Percentiles rank a stretch among this genome's conserved stretches.
These are phyloP conservation scores for Lepidocolaptes lacrymiger DNA, from an alignment of 2,797 vertebrate genomes.

Conservation along the genomic window DNA sequence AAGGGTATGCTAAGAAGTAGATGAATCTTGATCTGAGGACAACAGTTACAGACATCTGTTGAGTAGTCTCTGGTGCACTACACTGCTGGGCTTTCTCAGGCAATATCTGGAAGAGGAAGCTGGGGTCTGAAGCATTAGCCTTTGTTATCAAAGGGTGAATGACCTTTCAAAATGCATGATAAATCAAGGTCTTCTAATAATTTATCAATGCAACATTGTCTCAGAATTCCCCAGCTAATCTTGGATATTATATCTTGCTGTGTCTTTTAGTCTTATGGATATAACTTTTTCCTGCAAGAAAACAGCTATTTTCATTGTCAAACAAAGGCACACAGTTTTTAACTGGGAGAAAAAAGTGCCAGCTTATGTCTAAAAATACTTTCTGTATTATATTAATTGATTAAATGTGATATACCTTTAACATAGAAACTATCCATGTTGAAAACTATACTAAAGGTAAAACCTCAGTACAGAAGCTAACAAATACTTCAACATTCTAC, in stretches of 20 bases:
- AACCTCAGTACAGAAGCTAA: background rate
- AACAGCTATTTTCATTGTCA: background rate
- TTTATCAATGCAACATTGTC: background rate
- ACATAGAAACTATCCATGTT: background rate
- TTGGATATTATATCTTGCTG: background rate
- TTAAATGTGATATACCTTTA: background rate
- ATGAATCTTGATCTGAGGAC: background rate
- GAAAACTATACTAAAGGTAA: background rate
- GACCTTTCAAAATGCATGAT: slow-evolving; percentile 15
- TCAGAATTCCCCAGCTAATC: background rate
- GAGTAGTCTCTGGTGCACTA: background rate
- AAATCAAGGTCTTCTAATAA: background rate
- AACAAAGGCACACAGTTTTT: background rate
- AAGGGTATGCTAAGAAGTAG: background rate
- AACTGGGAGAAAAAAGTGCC: background rate
- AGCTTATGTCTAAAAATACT: background rate
- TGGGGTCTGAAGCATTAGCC: background rate
- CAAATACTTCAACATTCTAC: background rate
- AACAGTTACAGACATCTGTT: background rate
- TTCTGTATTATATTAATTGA: background rate
- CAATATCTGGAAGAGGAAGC: background rate
- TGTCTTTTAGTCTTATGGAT: background rate
- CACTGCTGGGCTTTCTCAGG: background rate
- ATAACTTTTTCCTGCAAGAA: background rate
- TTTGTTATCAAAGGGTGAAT: slow-evolving; percentile 3